Evolutionary conservation across 2,113 vertebrate species (phyloP), one percentile per base, ranked within the genome.

Genomic region (Columbina picui): DNA sequence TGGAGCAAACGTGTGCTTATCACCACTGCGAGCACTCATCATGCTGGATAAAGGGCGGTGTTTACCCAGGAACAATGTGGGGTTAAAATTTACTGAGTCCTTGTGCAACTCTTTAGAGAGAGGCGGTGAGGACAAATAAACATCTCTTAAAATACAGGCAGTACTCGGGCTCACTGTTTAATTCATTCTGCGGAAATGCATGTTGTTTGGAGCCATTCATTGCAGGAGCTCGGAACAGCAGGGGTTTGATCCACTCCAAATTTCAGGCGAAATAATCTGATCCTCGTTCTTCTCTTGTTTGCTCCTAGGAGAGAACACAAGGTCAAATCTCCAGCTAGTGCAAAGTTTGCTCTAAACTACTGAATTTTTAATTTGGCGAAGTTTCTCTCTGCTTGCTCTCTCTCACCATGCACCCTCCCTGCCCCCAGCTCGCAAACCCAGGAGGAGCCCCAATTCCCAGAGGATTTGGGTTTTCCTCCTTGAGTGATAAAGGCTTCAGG

Each of bases 101-200:
- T 94, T 95, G 93, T 92, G 94, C 90, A 96, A 96, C 73, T 92
- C 93, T 82, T 92, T 21, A 10, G 53, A 41, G 89, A 80, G 93
- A 89, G 76, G 81, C 87, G 91, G 74, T 2, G 82, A 96, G 94
- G 92, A 94, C 86, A 96, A 94, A 95, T 92, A 95, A 96, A 95
- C 96, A 97, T 81, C 90, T 60, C 93, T 78, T 17, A 12, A 79
- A 87, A 89, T 17, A 6, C 76, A 84, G 90, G 1, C 96, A 47
- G 79, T 3, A 3, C 88, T 91, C 23, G 3, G 68, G 69, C 68
- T 34, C 10, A 14, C 76, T 64, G 92, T 75, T 93, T 71, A 92
- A 89, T 94, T 88, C 90, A 27, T 34, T 5, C 88, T 26, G 88
- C 27, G 86, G 93, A 97, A 93, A 79, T 17, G 84, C 89, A 15